These are phyloP conservation scores for Apodemus sylvaticus DNA, from an alignment of 2,113 vertebrate species.

Conservation along the genomic window DNA sequence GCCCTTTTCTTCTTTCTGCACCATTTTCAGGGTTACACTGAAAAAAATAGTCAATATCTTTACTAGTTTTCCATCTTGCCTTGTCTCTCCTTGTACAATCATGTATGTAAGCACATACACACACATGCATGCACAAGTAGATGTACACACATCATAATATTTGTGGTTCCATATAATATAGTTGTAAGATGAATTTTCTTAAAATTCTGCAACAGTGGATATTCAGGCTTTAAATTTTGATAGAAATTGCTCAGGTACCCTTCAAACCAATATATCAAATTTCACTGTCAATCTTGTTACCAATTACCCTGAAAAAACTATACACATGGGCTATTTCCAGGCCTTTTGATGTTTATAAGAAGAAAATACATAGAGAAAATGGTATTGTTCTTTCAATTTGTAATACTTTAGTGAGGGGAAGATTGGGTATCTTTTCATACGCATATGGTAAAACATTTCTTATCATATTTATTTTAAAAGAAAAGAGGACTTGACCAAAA, in stretches of 20 bases:
- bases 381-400: conserved; percentile 32
- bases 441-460: conserved; percentile 22
- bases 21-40: not conserved
- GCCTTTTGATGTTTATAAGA: conserved; percentile 25
- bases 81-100: not conserved
- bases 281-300: not conserved
- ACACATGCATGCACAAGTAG: not conserved
- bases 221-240: conserved; percentile 38
- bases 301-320: conserved; percentile 45
- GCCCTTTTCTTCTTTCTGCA: not conserved
- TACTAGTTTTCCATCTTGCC: not conserved
- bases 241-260: conserved; percentile 48
- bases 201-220: conserved; percentile 7
- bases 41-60: not conserved
- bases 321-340: not conserved
- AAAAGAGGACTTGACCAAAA: not conserved
- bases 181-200: conserved; percentile 51
- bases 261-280: conserved; percentile 39
- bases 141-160: not conserved
- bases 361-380: conserved; percentile 47
- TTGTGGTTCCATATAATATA: not conserved
- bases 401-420: not conserved
- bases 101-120: not conserved
- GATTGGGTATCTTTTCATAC: not conserved
- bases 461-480: conserved; percentile 35